Evolutionary conservation across 1,140 invertebrate genomes (phyloP), one percentile per base, ranked within the genome.

Genomic region (Lepidurus couesii): DNA sequence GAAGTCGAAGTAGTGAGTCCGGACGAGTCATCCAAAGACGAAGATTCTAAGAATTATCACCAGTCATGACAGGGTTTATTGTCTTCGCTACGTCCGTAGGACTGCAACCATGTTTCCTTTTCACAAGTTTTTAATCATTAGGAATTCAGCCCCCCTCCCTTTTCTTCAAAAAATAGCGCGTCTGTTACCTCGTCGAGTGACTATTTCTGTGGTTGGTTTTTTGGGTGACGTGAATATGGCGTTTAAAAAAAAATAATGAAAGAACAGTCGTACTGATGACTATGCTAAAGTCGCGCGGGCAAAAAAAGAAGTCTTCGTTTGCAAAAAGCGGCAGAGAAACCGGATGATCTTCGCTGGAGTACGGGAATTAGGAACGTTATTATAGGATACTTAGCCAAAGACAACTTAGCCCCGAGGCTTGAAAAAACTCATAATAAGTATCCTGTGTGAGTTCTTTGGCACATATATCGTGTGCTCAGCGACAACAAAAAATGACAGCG

Each of bases 31-130:
- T 65, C 53, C 53, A 65, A 65, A 65, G 53, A 65, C 21, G 53
- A 65, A 65, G 53, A 65, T 65, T 16, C 53, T 4, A 65, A 65
- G 53, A 65, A 65, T 65, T 65, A 65, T 16, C 53, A 65, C 53
- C 53, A 65, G 53, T 65, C 53, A 65, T 65, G 53, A 65, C 53
- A 65, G 53, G 53, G 53, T 65, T 65, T 65, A 65, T 65, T 65
- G 53, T 65, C 53, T 65, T 65, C 53, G 53, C 53, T 16, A 65
- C 53, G 16, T 65, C 21, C 21, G 6, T 65, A 9, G 7, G 21
- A n/a, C n/a, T 21, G 53, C 21, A 21, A 65, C 53, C 53, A 65
- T 11, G 21, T 65, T 65, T 65, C 53, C 53, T 65, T 65, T 21
- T 11, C 13, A 16, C 0, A 65, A 47, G 53, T 21, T 65, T n/a